Evolutionary conservation across 2,797 vertebrate species (phyloP).

Genomic region (Epinephelus awoara): DNA sequence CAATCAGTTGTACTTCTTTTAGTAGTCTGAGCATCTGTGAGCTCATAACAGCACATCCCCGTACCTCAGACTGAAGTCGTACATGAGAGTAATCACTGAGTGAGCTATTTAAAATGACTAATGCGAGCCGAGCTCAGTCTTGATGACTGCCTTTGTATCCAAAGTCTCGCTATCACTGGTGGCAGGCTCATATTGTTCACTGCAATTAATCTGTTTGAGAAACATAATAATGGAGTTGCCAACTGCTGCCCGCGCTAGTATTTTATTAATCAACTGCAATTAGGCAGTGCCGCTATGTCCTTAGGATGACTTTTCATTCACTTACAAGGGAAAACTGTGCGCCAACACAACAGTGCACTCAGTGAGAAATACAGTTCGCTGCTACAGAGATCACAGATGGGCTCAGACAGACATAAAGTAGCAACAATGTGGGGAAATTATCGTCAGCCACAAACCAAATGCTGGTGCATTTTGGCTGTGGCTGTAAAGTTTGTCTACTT

Average conservation of each 20-base stretch:
- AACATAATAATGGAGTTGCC: conserved; percentile 79
- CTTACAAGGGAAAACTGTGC: conserved; percentile 30
- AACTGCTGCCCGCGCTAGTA: conserved; percentile 72
- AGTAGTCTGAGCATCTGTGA: conserved; percentile 28
- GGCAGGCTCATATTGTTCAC: conserved; percentile 74
- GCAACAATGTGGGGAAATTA: conserved; percentile 55
- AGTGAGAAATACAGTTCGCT: conserved; percentile 11
- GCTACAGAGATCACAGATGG: conserved; percentile 62
- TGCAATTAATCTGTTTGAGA: conserved; percentile 79
- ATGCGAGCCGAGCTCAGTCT: conserved; percentile 55
- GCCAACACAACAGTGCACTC: conserved; percentile 25
- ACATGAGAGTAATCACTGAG: conserved; percentile 56
- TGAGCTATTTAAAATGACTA: conserved; percentile 76
- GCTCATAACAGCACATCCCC: conserved; percentile 1
- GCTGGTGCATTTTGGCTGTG: conserved; percentile 22
- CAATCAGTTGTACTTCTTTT: conserved; percentile 5
- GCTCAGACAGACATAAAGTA: conserved; percentile 53
- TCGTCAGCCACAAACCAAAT: conserved; percentile 44
- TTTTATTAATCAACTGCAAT: conserved; percentile 84
- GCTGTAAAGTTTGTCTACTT: conserved; percentile 32
- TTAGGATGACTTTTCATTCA: conserved; percentile 76
- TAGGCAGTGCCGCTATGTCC: conserved; percentile 70
- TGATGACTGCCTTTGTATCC: conserved; percentile 75
- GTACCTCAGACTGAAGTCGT: conserved; percentile 24
- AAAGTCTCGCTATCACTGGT: conserved; percentile 63